phyloP scores from a whole-genome alignment of 2,797 vertebrate species.

The Petrocephalus sullivani region DNA sequence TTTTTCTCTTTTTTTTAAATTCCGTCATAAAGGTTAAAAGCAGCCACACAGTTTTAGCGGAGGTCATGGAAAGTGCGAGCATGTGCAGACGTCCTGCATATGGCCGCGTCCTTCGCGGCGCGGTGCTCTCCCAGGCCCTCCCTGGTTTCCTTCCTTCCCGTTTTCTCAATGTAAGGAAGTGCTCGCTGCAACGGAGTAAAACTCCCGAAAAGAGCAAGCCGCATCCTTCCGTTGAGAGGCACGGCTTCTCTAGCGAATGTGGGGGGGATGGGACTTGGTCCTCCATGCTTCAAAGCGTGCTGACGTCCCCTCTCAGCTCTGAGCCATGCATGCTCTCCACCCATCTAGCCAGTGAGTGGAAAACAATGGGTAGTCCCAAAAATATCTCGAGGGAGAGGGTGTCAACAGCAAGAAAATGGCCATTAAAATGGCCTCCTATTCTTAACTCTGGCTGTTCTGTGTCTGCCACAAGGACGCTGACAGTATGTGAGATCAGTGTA shows the following conservation, averaged over 20 bases:
- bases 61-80: not conserved
- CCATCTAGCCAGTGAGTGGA: not conserved
- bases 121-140: constrained; percentile 51
- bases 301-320: not conserved
- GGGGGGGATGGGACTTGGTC: not conserved
- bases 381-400: not conserved
- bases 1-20: too few relatives aligned
- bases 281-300: not conserved
- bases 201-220: not conserved
- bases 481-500: not conserved
- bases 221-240: not conserved
- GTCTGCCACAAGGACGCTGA: not conserved
- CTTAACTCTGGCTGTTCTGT: not conserved
- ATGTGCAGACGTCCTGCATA: not conserved
- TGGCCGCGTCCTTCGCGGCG: constrained; percentile 19
- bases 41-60: not conserved
- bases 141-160: constrained; percentile 54
- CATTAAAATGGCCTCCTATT: not conserved
- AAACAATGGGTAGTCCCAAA: not conserved
- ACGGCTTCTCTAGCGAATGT: not conserved
- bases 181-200: constrained; percentile 40
- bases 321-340: not conserved
- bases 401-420: constrained; percentile 45
- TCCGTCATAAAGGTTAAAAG: not conserved
- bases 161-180: constrained; percentile 68